Base-by-base conservation (phyloP, 2,797 vertebrate species). In the Nothura maculosa region DNA sequence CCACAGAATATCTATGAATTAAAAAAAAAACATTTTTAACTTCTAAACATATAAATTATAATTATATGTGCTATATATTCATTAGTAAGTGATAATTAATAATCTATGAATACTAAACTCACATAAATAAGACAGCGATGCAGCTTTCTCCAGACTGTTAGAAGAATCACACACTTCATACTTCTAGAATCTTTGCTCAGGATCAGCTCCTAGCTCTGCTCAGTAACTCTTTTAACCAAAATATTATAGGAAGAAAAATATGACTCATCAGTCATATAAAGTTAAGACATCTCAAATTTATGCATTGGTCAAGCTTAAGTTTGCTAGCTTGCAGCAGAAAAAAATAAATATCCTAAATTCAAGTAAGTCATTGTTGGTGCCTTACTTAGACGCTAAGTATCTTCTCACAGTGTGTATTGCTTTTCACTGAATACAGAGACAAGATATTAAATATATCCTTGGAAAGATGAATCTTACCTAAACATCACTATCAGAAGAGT, bases 1-100 rank as follows among this genome's bases (percentile, higher is more conserved):
- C 10, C 58, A n/a, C 38, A 50, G 17, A 17, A 67, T 30, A 77
- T 30, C 4, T 57, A 76, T 67, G 3, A 77, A 61, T 9, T 73
- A 32, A 5, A 82, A 79, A n/a, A 6, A 47, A 32, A 5, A 82
- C 66, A 43, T 50, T 52, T 47, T 69, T 32, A 9, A 60, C 4
- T 78, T 45, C 43, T 6, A 86, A 72, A 93, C 73, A 19, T 19
- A 68, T 8, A 82, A 62, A 83, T 50, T 19, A 69, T 12, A 90
- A 78, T 50, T 67, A 38, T 8, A 20, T 32, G 30, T 0, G 1
- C 36, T 42, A 8, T 5, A 5, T 4, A 38, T 60, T 74, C 34
- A 57, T 27, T 27, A 86, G 5, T 34, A 72, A 84, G 21, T 9
- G 6, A 68, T 4, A 7, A 55, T 55, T n/a, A 45, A 7, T 27